phyloP scores from a whole-genome alignment of 1,140 invertebrate species.

The Stratiolaelaps scimitus region DNA sequence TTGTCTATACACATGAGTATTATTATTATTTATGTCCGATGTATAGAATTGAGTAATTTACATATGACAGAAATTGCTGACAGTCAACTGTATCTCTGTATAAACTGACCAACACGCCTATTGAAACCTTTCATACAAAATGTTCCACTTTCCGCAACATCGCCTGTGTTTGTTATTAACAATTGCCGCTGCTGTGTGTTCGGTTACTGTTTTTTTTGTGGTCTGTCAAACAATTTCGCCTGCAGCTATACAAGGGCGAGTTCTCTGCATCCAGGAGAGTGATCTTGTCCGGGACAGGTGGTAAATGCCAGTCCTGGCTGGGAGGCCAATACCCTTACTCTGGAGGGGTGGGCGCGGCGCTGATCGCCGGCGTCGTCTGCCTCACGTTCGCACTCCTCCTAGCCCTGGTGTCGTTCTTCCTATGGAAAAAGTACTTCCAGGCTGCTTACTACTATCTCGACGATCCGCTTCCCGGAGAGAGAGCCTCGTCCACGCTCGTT shows the following conservation, averaged over 20 bases:
- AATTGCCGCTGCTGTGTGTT: too few relatives aligned
- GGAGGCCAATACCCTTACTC: slow-evolving; percentile 33
- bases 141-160: too few relatives aligned
- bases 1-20: too few relatives aligned
- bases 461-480: slow-evolving; percentile 49
- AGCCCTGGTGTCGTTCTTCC: slow-evolving; percentile 54
- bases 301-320: slow-evolving; percentile 28
- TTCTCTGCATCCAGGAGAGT: slow-evolving; percentile 53
- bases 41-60: too few relatives aligned
- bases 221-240: too few relatives aligned
- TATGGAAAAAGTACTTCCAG: slow-evolving; percentile 69
- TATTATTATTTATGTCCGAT: too few relatives aligned
- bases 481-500: slow-evolving; percentile 44
- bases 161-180: too few relatives aligned
- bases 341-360: slow-evolving; percentile 49
- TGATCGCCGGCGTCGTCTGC: slow-evolving; percentile 59
- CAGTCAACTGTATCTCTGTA: too few relatives aligned
- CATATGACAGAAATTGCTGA: too few relatives aligned
- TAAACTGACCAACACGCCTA: too few relatives aligned
- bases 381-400: slow-evolving; percentile 57
- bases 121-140: too few relatives aligned
- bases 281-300: slow-evolving; percentile 41
- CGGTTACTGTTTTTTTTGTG: too few relatives aligned
- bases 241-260: slow-evolving; percentile 48
- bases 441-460: slow-evolving; percentile 70